Conservation (phyloP, 2,113 vertebrate species). For the Silurus glanis region DNA sequence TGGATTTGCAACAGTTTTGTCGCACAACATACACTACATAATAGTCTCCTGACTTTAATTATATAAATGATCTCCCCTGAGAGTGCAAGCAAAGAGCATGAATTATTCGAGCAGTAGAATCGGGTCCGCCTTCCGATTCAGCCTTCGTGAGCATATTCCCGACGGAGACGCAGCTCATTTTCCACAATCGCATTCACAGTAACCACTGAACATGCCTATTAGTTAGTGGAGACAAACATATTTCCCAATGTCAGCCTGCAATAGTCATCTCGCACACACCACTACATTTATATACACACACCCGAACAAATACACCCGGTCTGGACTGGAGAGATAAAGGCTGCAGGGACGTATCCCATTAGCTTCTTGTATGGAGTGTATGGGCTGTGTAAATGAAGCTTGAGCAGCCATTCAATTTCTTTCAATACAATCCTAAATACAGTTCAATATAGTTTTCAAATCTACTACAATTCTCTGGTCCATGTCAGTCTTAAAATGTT, state of each 20-base stretch:
- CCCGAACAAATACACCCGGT: not conserved
- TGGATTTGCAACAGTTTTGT: not conserved
- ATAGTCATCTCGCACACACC: not conserved
- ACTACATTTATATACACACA: conserved; percentile 26
- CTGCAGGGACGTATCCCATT: conserved; percentile 41
- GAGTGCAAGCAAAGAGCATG: not conserved
- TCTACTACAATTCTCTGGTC: not conserved
- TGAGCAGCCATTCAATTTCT: conserved; percentile 19
- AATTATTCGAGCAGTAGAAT: not conserved
- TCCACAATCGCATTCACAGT: conserved; percentile 11
- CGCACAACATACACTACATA: not conserved
- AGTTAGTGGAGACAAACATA: conserved; percentile 41
- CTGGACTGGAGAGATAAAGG: conserved; percentile 45
- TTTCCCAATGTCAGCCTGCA: conserved; percentile 32
- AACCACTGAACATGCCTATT: conserved; percentile 33
- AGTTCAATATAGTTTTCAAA: not conserved
- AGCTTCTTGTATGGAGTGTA: conserved; percentile 18
- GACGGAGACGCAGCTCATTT: not conserved
- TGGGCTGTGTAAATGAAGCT: conserved; percentile 40
- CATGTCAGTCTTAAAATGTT: not conserved
- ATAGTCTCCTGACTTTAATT: not conserved
- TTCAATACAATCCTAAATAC: not conserved
- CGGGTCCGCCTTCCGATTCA: not conserved
- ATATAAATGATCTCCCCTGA: conserved; percentile 8
- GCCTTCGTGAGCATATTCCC: not conserved